Evolutionary conservation across 2,888 invertebrate genomes (phyloP), one percentile per base, ranked within the genome.

Genomic region (Hoplodrina ambigua): DNA sequence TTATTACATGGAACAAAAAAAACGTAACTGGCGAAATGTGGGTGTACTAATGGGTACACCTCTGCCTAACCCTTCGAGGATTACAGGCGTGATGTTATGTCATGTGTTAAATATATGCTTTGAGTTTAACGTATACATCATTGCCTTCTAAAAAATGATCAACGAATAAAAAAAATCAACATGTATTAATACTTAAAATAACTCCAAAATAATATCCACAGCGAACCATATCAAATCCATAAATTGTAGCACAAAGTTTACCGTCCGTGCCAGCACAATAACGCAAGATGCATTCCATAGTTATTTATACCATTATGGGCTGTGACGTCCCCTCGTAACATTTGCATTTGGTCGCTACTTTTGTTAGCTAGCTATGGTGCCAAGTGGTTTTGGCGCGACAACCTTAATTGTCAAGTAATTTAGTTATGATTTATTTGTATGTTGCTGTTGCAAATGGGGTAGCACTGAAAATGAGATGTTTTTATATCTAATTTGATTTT

Each of bases 271-370:
- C 84, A 82, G 80, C 33, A 73, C 82, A 75, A 72, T 83, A 83
- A 83, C 70, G 57, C 55, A 84, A 84, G 82, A 82, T 81, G 72
- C 79, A 82, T 82, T 68, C 75, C 69, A 82, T 76, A 69, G 69
- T 82, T 79, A 84, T 84, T 82, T 81, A 84, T 67, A 50, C 61
- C 65, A 81, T 76, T 76, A 82, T 69, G 79, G 81, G 17, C 69
- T 56, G 73, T 87, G 87, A 88, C 84, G 89, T 91, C 86, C 15
- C 52, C 80, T 79, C 75, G 90, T 92, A 89, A 91, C 88, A 94
- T 94, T 93, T 92, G 93, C 93, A 93, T 93, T 88, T 72, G 61
- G 63, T 68, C 63, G 79, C 81, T 75, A 76, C 76, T 82, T 81
- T 84, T 82, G 84, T 69, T 59, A 58, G 68, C 82, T 84, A 85